These are phyloP conservation scores for Lutjanus argentimaculatus DNA, from an alignment of 2,797 vertebrate species.

Conservation along the genomic window DNA sequence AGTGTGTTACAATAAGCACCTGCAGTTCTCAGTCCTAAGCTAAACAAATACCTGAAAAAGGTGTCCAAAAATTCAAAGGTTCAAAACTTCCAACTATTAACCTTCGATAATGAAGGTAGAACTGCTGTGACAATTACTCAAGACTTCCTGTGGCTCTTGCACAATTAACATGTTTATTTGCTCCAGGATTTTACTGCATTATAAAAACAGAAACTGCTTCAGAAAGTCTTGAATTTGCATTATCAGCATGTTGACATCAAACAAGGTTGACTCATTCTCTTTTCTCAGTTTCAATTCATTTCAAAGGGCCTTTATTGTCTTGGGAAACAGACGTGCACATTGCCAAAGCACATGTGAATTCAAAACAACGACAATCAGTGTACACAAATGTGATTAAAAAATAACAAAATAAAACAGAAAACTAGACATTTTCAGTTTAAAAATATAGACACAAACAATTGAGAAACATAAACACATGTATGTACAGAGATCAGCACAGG, in stretches of 20 bases:
- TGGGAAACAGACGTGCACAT: too few species aligned
- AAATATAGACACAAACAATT: too few species aligned
- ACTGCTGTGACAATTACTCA: background rate
- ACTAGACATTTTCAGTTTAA: too few species aligned
- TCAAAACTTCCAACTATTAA: background rate
- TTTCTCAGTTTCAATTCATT: background rate
- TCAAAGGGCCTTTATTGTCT: too few species aligned
- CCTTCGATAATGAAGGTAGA: background rate
- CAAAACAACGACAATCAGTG: too few species aligned
- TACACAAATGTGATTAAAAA: too few species aligned
- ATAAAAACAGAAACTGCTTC: background rate
- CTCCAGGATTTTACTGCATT: background rate
- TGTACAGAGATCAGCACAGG: too few species aligned
- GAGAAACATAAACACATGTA: too few species aligned
- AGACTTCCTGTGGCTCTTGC: background rate
- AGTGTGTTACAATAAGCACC: background rate
- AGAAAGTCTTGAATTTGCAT: constrained; percentile 6
- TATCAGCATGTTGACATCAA: constrained; percentile 1
- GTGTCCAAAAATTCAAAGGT: background rate
- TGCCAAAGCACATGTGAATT: too few species aligned
- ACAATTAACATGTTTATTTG: background rate
- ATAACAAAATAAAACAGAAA: too few species aligned
- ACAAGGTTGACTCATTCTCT: background rate
- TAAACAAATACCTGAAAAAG: constrained; percentile 2
- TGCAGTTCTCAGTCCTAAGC: constrained; percentile 9